phyloP scores from a whole-genome alignment of 2,888 invertebrate species.

The Ophonus ardosiacus region DNA sequence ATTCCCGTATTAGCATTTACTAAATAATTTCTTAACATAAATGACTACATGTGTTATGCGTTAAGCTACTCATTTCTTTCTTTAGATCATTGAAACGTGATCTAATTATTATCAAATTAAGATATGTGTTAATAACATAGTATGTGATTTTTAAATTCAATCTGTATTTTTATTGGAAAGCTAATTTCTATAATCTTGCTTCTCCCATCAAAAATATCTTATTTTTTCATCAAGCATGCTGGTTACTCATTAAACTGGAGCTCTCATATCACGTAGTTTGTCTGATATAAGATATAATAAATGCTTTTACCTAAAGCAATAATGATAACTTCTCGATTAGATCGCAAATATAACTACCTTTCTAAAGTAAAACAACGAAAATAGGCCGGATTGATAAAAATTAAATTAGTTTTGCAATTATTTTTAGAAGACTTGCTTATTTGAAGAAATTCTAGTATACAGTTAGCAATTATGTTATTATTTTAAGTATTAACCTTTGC shows the following conservation, averaged over 20 bases:
- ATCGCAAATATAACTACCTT: background rate
- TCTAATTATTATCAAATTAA: too few relatives aligned
- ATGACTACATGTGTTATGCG: too few relatives aligned
- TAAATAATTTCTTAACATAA: too few relatives aligned
- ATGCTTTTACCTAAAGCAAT: constrained; percentile 5
- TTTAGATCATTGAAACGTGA: too few relatives aligned
- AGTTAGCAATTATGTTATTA: constrained; percentile 14
- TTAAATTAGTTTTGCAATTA: constrained; percentile 42
- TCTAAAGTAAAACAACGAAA: constrained; percentile 21
- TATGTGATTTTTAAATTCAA: too few relatives aligned
- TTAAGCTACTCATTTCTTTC: too few relatives aligned
- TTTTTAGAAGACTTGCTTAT: background rate
- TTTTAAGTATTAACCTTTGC: constrained; percentile 8
- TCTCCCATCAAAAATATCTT: background rate
- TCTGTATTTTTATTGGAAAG: background rate
- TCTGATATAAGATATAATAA: constrained; percentile 1
- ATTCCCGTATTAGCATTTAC: too few relatives aligned
- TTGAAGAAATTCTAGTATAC: background rate
- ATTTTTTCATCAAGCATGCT: background rate
- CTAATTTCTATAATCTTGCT: background rate
- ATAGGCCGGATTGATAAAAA: background rate
- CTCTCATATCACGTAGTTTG: constrained; percentile 2
- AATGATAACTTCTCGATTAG: constrained; percentile 8
- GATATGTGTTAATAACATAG: too few relatives aligned
- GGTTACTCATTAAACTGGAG: background rate